Percentiles rank a stretch among this genome's conserved stretches.
These are phyloP conservation scores for Opisthocomus hoazin DNA, from an alignment of 2,113 vertebrate genomes.

Conservation along the genomic window DNA sequence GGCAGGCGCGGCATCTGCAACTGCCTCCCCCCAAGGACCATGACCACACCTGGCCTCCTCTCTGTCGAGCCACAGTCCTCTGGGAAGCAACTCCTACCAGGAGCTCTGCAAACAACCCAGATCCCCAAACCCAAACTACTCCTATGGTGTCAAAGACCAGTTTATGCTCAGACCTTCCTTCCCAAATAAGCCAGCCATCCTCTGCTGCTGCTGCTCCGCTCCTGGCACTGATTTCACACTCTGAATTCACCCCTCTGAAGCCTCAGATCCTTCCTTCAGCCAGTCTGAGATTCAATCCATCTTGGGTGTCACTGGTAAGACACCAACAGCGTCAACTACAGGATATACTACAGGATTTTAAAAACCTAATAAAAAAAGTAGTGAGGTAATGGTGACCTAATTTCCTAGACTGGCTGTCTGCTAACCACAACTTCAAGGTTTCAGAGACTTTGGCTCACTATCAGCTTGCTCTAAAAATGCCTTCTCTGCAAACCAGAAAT, in stretches of 20 bases:
- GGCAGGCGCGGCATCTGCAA: background rate
- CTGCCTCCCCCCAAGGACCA: background rate
- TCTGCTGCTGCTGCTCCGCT: background rate
- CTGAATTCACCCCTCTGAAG: constrained; percentile 13
- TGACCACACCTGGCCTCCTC: rapidly evolving
- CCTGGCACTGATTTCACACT: background rate
- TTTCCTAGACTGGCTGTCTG: constrained; percentile 53
- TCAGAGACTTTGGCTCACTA: constrained; percentile 41
- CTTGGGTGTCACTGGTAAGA: background rate
- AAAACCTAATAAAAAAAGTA: background rate
- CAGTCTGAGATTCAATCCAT: background rate
- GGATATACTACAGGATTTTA: background rate
- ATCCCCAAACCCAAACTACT: background rate
- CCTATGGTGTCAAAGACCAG: background rate
- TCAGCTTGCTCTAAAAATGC: constrained; percentile 46
- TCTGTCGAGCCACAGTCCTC: rapidly evolving
- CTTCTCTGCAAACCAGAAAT: constrained; percentile 54
- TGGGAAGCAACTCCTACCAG: background rate
- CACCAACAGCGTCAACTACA: background rate
- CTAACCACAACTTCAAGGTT: constrained; percentile 57
- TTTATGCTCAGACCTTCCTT: background rate
- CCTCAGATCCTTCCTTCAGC: background rate
- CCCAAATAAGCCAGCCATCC: background rate
- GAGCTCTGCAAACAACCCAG: background rate
- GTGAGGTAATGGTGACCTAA: constrained; percentile 64